Base-by-base conservation (phyloP, 2,797 vertebrate genomes). In the Lacerta agilis region DNA sequence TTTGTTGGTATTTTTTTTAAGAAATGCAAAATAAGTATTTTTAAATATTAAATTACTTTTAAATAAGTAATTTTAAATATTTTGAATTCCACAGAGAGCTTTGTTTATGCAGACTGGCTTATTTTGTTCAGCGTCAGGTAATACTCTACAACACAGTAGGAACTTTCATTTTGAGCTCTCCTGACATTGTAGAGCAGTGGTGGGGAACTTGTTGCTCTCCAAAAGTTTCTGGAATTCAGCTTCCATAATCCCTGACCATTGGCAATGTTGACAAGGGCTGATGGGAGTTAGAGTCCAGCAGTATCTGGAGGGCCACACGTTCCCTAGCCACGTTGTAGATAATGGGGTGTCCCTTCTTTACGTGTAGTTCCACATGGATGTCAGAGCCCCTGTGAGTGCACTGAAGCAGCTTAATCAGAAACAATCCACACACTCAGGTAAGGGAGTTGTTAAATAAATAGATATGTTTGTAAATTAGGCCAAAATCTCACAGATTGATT, bases 401-500 rank as follows among this genome's bases (percentile, higher is more conserved):
- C 33, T 58, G 69, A 23, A n/a, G 78, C 20, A 27, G 23, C 11
- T 83, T 36, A 33, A 83, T 27, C 61, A 45, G 11, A 84, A 88
- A 88, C 72, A 71, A 55, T 58, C 33, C 15, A 79, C 49, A 33
- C 15, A 73, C 15, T 17, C 23, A 20, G 20, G 43, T 71, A 79
- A 36, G n/a, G 66, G 33, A 18, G 8, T 45, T 38, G 66, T 41
- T 71, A 38, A 79, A 8, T 38, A 15, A 11, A 79, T 79, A 64
- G 29, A 45, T 55, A 55, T 73, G 77, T 64, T 80, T 49, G 76
- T 33, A 38, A 49, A 69, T 79, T 13, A 67, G 23, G 3, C 69
- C 64, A 61, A 15, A 73, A 38, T 86, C 61, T 89, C 77, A 64
- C 77, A 83, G 90, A 81, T 79, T 17, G 76, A 83, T 55, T 77